These are phyloP conservation scores for Deilephila porcellus DNA, from an alignment of 2,888 invertebrate species.

Conservation along the genomic window DNA sequence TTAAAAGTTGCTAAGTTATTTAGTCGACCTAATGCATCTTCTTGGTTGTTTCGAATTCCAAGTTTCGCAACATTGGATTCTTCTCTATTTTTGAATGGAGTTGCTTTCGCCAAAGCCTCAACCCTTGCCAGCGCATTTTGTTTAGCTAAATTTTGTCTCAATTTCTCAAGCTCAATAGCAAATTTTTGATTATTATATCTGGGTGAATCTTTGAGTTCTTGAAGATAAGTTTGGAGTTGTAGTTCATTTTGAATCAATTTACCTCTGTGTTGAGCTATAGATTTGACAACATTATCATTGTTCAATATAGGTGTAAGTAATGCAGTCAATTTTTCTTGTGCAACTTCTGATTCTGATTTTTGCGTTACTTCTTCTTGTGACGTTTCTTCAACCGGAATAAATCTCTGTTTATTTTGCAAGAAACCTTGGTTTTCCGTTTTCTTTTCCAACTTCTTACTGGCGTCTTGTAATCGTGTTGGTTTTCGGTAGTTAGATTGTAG, in stretches of 20 bases:
- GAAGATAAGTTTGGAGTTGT: slow-evolving; percentile 43
- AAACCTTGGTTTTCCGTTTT: background rate
- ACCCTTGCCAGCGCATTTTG: slow-evolving; percentile 58
- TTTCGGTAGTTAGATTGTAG: slow-evolving; percentile 14
- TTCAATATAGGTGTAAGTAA: slow-evolving; percentile 45
- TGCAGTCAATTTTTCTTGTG: slow-evolving; percentile 37
- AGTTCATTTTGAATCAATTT: slow-evolving; percentile 44
- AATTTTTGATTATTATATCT: slow-evolving; percentile 60
- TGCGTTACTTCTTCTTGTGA: slow-evolving; percentile 36
- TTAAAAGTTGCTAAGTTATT: slow-evolving; percentile 39
- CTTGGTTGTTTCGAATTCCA: background rate
- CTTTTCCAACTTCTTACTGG: slow-evolving; percentile 29
- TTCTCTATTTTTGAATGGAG: slow-evolving; percentile 53
- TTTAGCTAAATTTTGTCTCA: slow-evolving; percentile 53
- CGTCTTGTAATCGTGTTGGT: slow-evolving; percentile 30
- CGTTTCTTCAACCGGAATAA: slow-evolving; percentile 12
- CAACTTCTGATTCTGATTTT: slow-evolving; percentile 33
- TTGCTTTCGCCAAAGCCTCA: slow-evolving; percentile 55
- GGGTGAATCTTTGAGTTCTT: slow-evolving; percentile 55
- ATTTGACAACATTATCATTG: slow-evolving; percentile 43
- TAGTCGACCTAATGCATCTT: background rate
- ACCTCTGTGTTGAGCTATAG: slow-evolving; percentile 44
- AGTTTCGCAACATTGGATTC: slow-evolving; percentile 49
- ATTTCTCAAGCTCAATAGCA: slow-evolving; percentile 58
- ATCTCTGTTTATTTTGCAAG: background rate